Evolutionary conservation across 2,797 vertebrate genomes (phyloP), one percentile per base, ranked within the genome.

Genomic region (Xiphophorus birchmanni): DNA sequence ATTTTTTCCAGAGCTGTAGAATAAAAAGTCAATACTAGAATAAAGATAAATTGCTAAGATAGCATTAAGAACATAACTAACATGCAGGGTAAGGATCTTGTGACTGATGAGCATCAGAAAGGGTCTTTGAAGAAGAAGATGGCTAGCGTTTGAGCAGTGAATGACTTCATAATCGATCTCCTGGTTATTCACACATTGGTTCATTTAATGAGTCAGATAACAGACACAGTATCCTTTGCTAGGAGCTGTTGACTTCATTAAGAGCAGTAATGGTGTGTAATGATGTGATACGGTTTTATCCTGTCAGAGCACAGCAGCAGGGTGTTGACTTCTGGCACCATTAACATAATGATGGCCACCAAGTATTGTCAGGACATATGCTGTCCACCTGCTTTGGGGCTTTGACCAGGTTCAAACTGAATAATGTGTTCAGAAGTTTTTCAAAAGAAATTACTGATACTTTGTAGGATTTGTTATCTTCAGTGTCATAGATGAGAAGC

Each of bases 181-280:
- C n/a, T 80, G 89, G 82, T 86, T 84, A 84, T 86, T 89, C 83
- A 83, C 82, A 84, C 77, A 83, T 90, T 76, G 83, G 87, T 87
- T 84, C 50, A 45, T 82, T 89, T 88, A 91, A 87, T 86, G 89
- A 89, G 84, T 90, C 78, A 42, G 80, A 76, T 80, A 74, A 86
- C n/a, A 3, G 85, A 83, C 83, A 84, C 82, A 23, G 58, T 17
- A 67, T 85, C 80, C 81, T 83, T 77, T 74, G 84, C 83, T 82
- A 18, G 76, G 83, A 88, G 85, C 80, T 89, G 86, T 86, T 91
- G 87, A 90, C 88, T 90, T 84, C 85, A 89, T 94, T 93, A 90
- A 77, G 72, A 85, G 60, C 83, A 84, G 88, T 93, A 93, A 93
- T 92, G 82, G 88, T 84, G 84, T 88, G 87, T 90, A 90, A 92